Evolutionary conservation across 2,113 vertebrate genomes (phyloP).

Genomic region (Jaculus jaculus): DNA sequence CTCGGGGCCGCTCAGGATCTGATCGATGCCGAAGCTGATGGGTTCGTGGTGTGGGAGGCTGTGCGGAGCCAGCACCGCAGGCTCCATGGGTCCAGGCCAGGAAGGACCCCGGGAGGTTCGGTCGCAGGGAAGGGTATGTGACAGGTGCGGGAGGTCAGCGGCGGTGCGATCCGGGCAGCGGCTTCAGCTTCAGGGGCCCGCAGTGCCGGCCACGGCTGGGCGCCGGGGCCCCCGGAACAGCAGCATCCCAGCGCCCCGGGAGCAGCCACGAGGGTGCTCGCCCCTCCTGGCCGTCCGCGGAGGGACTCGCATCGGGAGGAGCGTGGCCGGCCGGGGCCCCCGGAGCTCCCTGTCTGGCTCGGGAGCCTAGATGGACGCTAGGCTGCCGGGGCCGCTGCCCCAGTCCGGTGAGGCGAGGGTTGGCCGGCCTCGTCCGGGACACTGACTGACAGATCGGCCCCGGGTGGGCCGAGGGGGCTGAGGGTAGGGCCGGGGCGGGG

Average conservation of each 20-base stretch:
- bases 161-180: neutral
- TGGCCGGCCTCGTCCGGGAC: conserved; percentile 55
- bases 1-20: conserved; percentile 93
- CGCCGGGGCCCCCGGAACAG: conserved; percentile 45
- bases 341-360: conserved; percentile 27
- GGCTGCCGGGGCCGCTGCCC: conserved; percentile 46
- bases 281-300: conserved; percentile 47
- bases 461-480: conserved; percentile 68
- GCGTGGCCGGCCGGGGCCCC: conserved; percentile 39
- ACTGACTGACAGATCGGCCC: conserved; percentile 74
- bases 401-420: conserved; percentile 59
- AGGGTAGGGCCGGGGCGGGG: conserved; percentile 76
- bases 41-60: conserved; percentile 91
- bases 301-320: conserved; percentile 68
- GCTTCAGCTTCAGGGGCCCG: conserved; percentile 54
- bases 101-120: conserved; percentile 7
- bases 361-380: conserved; percentile 16
- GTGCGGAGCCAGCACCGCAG: conserved; percentile 88
- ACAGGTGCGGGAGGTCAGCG: conserved; percentile 28
- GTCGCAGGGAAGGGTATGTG: neutral
- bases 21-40: conserved; percentile 95
- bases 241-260: conserved; percentile 45
- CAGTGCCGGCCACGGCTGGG: neutral
- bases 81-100: conserved; percentile 85
- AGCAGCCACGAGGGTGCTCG: conserved; percentile 50